phyloP scores from a whole-genome alignment of 1,140 invertebrate genomes.

The Apolygus lucorum region DNA sequence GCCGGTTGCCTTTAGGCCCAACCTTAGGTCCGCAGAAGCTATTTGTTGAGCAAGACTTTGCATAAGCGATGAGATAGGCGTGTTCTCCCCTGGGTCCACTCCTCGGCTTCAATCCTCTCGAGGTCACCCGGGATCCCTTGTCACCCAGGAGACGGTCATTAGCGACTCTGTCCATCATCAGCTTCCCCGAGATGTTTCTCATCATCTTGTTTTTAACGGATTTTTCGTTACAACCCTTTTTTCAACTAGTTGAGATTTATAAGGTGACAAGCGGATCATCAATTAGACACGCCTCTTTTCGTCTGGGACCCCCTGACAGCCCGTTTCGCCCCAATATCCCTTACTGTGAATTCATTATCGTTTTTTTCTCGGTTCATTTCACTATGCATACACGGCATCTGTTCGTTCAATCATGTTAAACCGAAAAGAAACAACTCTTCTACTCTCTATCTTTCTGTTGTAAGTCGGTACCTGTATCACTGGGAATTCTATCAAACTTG shows the following conservation, averaged over 20 bases:
- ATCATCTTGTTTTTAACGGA: conserved; percentile 8
- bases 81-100: neutral
- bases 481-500: too few species aligned
- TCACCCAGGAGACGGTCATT: conserved; percentile 10
- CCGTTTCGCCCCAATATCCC: neutral
- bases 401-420: too few species aligned
- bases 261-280: conserved; percentile 6
- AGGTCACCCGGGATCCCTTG: neutral
- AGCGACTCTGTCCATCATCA: conserved; percentile 4
- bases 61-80: conserved; percentile 12
- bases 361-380: neutral
- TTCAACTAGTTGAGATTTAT: neutral
- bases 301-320: neutral
- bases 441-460: too few species aligned
- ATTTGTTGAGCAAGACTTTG: conserved; percentile 16
- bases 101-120: neutral
- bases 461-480: too few species aligned
- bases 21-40: neutral
- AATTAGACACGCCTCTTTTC: neutral
- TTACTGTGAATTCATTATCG: neutral
- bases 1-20: neutral
- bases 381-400: too few species aligned
- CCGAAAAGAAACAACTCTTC: too few species aligned
- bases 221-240: neutral
- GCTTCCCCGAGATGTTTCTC: neutral